Conservation (phyloP, 2,797 vertebrate species). For the Graptemys geographica region DNA sequence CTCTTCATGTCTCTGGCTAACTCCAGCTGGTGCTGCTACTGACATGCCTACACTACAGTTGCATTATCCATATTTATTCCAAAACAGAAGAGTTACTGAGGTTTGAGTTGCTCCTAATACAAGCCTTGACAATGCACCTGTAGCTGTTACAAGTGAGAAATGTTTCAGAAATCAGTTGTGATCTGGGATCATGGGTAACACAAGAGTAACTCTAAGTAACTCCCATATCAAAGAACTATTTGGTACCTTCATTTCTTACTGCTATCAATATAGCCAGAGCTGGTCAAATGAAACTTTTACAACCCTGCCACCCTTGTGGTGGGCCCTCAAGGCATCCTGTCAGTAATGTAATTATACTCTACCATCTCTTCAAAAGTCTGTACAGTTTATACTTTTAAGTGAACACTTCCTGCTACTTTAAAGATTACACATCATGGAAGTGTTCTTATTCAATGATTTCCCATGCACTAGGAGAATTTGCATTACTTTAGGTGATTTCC, state of each 20-base stretch:
- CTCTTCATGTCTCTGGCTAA: not conserved
- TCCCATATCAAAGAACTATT: not conserved
- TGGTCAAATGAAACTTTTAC: not conserved
- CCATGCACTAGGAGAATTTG: constrained; percentile 40
- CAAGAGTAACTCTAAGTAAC: not conserved
- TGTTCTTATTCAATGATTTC: constrained; percentile 29
- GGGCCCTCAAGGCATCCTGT: not conserved
- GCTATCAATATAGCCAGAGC: not conserved
- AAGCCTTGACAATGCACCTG: not conserved
- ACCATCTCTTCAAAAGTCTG: constrained; percentile 20
- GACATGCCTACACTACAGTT: not conserved
- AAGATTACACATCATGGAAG: constrained; percentile 51
- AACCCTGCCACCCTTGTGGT: not conserved
- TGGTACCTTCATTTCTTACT: not conserved
- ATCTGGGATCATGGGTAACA: not conserved
- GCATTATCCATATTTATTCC: not conserved
- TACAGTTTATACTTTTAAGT: constrained; percentile 14
- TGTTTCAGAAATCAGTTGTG: not conserved
- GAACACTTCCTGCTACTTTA: constrained; percentile 56
- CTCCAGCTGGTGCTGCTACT: not conserved
- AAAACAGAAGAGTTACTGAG: not conserved
- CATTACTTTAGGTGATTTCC: constrained; percentile 72
- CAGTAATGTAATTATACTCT: not conserved
- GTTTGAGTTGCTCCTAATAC: not conserved
- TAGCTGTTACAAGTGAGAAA: not conserved